A percentile compares a stretch with the other conserved stretches of the same genome.
These are phyloP conservation scores for Syncerus caffer DNA, from an alignment of 2,797 vertebrate species.

Conservation along the genomic window DNA sequence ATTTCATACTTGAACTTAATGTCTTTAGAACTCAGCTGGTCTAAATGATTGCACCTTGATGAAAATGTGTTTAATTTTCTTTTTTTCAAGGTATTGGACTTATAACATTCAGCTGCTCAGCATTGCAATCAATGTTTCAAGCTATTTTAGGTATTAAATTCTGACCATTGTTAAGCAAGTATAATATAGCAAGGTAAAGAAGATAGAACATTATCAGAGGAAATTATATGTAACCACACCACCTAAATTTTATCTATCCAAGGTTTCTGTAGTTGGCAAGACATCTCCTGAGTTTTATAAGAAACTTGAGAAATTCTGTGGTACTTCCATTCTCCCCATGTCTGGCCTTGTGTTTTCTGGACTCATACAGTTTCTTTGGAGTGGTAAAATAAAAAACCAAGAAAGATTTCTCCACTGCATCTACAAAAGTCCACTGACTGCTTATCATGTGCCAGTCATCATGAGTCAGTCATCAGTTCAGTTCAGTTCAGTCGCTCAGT, in stretches of 20 bases:
- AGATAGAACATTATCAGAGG: not conserved
- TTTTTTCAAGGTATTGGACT: not conserved
- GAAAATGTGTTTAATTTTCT: slow-evolving; percentile 39
- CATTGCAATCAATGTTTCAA: not conserved
- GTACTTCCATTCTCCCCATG: not conserved
- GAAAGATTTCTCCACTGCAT: not conserved
- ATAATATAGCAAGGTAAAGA: not conserved
- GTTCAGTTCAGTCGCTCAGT: no score
- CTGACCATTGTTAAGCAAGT: not conserved
- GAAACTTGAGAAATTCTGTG: not conserved
- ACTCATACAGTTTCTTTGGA: not conserved
- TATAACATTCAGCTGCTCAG: not conserved
- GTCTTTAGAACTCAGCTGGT: not conserved
- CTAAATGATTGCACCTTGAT: not conserved
- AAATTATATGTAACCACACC: not conserved
- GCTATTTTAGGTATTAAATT: slow-evolving; percentile 38
- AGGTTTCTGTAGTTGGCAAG: not conserved
- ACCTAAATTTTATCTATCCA: not conserved
- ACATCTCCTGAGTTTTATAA: not conserved
- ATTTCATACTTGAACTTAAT: slow-evolving; percentile 31
- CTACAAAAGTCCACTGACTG: not conserved
- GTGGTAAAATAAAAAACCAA: not conserved
- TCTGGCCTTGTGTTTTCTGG: not conserved
- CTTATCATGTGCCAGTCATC: not conserved
- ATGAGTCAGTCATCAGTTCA: no score